A percentile compares a stretch with the other conserved stretches of the same genome.
These are phyloP conservation scores for Cyrtonyx montezumae DNA, from an alignment of 2,113 vertebrate genomes.

Conservation along the genomic window DNA sequence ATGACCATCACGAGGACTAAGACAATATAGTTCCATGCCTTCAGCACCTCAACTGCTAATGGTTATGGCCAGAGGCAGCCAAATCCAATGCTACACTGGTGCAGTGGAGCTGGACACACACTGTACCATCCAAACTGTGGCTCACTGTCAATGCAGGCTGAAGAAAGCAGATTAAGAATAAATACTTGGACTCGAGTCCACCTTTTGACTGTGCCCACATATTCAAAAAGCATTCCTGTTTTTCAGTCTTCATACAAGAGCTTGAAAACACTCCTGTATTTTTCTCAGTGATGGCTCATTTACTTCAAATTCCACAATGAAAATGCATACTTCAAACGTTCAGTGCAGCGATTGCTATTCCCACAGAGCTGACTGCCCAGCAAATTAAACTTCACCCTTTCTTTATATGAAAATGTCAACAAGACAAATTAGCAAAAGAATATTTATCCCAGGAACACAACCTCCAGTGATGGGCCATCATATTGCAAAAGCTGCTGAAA, in stretches of 20 bases:
- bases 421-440: background rate
- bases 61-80: background rate
- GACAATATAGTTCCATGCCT: background rate
- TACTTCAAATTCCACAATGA: background rate
- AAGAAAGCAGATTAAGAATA: background rate
- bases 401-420: background rate
- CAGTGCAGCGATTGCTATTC: background rate
- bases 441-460: background rate
- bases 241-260: background rate
- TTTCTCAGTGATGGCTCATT: background rate
- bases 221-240: background rate
- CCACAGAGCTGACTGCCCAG: background rate
- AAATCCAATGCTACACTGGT: rapidly evolving
- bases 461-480: background rate
- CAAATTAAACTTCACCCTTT: background rate
- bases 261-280: background rate
- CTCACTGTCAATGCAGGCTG: rapidly evolving
- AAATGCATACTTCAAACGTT: background rate
- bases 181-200: background rate
- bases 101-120: rapidly evolving
- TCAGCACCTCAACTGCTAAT: background rate
- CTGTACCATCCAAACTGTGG: background rate
- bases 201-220: background rate
- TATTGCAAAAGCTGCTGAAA: background rate
- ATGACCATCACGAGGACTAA: background rate